Evolutionary conservation across 2,113 vertebrate species (phyloP).

Genomic region (Hippocampus comes): DNA sequence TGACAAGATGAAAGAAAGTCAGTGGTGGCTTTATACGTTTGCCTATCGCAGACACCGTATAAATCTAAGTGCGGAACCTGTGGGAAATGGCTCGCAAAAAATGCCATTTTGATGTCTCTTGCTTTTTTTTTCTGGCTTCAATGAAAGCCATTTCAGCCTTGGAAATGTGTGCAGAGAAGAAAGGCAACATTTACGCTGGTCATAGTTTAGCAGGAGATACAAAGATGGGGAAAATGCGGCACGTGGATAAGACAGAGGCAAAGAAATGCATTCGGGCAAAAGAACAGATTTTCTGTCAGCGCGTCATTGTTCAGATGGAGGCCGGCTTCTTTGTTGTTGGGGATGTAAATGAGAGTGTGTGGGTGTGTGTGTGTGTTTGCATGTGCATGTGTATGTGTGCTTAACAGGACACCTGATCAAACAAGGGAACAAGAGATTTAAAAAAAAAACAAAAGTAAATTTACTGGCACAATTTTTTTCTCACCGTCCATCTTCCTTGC

Average conservation of each 20-base stretch:
- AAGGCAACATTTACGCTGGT: slow-evolving; percentile 8
- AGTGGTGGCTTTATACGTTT: not conserved
- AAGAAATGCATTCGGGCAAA: slow-evolving; percentile 65
- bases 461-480: slow-evolving; percentile 48
- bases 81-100: not conserved
- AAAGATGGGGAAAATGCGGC: not conserved
- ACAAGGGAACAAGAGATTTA: slow-evolving; percentile 18
- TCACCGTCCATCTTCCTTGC: slow-evolving; percentile 24
- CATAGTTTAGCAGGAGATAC: not conserved
- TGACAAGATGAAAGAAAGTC: not conserved
- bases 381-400: not conserved
- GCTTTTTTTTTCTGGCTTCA: not conserved
- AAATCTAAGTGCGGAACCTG: not conserved
- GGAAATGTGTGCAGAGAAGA: slow-evolving; percentile 46
- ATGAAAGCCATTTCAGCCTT: slow-evolving; percentile 12
- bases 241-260: slow-evolving; percentile 30
- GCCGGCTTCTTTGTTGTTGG: slow-evolving; percentile 34
- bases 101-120: not conserved
- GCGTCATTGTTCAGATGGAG: slow-evolving; percentile 62
- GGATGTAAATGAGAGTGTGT: slow-evolving; percentile 67
- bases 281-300: slow-evolving; percentile 73
- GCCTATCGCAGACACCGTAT: not conserved
- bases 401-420: slow-evolving; percentile 46
- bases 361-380: not conserved
- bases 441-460: slow-evolving; percentile 40